Base-by-base conservation (phyloP, 2,113 vertebrate species). In the Rhynchomys soricoides region DNA sequence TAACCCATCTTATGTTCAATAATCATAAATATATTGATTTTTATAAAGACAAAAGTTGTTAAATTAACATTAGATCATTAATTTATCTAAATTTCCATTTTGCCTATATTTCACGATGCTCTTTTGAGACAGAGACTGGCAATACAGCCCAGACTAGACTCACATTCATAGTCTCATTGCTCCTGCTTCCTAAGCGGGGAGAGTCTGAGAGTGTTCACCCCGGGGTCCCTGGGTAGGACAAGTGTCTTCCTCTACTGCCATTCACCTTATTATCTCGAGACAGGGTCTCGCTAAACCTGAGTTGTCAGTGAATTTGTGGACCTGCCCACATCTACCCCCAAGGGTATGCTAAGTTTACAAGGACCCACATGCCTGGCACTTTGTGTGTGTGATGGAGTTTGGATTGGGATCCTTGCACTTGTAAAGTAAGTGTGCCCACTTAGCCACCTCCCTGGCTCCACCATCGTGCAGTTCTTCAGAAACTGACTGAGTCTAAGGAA, bases 21-120 rank as follows among this genome's bases (percentile, higher is more conserved):
- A 94, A 70, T 71, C 86, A 74, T 12, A 90, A 68, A 94, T 40
- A 92, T 88, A 19, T 96, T 95, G 71, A 96, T 52, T 75, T 26
- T 79, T 75, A 73, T 71, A 71, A 37, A 73, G 17, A 88, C 1
- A 71, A 7, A 15, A 57, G 15, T 52, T 78, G 50, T 79, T 40
- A 71, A 93, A 91, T 81, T 89, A 74, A 91, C 1, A 81, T 57
- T 89, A 92, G 22, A 52, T 52, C 16, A 90, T 57, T 81, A 89
- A 89, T 59, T 13, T 21, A 95, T 31, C 24, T 43, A 71, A 95
- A 89, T 82, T 95, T 68, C 52, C 34, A 34, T 50, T 86, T 52
- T 37, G 31, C 31, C 43, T 48, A 70, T 87, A 87, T 12, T 86
- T 31, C 29, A 45, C 34, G 31, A 68, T 37, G 16, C 29, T 24